These are phyloP conservation scores for Sciurus vulgaris DNA, from an alignment of 2,797 vertebrate genomes.

Conservation along the genomic window DNA sequence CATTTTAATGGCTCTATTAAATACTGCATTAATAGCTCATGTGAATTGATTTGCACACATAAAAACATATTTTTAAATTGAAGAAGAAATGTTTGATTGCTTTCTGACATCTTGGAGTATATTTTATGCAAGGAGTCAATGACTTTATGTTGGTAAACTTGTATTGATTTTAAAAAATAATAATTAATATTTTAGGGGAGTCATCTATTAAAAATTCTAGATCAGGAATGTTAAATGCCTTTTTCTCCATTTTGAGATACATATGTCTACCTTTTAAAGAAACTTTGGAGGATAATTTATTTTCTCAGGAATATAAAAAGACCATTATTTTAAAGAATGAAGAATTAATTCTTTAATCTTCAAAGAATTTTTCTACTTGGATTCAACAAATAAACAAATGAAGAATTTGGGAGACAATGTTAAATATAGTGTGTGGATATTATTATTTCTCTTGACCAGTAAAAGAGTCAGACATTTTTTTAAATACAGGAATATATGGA, in stretches of 20 bases:
- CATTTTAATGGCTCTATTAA: slow-evolving; percentile 46
- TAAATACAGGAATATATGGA: background rate
- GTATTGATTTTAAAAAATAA: slow-evolving; percentile 16
- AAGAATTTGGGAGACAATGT: slow-evolving; percentile 4
- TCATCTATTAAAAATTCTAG: slow-evolving; percentile 22
- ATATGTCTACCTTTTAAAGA: background rate
- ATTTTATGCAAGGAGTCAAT: background rate
- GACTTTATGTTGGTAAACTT: background rate
- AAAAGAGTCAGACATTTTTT: background rate
- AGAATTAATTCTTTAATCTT: too few species aligned
- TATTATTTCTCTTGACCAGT: background rate
- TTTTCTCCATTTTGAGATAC: background rate
- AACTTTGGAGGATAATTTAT: too few species aligned
- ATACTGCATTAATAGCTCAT: slow-evolving; percentile 44
- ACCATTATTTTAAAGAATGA: background rate
- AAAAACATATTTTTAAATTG: slow-evolving; percentile 54
- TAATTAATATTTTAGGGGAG: background rate
- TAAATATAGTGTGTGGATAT: background rate
- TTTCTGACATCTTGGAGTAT: slow-evolving; percentile 35
- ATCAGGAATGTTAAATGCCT: background rate
- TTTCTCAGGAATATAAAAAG: too few species aligned
- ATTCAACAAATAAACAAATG: background rate
- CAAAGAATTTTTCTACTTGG: background rate
- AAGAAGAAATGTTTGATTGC: slow-evolving; percentile 39
- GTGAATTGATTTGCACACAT: slow-evolving; percentile 60